Conservation (phyloP, 2,797 vertebrate species). For the Hippoglossus hippoglossus region DNA sequence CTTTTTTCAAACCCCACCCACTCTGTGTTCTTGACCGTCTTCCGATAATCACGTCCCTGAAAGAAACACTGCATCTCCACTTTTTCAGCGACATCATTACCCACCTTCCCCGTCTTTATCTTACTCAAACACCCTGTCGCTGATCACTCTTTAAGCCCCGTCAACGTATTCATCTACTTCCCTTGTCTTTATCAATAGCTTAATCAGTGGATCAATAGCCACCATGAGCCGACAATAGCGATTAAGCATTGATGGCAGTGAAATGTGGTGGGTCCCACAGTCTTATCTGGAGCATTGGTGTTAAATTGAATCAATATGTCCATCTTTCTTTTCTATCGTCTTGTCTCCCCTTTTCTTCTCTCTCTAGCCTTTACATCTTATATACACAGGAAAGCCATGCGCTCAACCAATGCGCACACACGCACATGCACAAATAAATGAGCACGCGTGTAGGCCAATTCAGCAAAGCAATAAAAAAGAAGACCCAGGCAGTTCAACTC, state of each 20-base stretch:
- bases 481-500: too few species aligned
- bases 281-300: background rate
- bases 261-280: background rate
- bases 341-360: too few species aligned
- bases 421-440: too few species aligned
- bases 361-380: too few species aligned
- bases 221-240: background rate
- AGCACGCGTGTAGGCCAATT: too few species aligned
- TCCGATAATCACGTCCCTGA: background rate
- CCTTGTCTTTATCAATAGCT: slow-evolving; percentile 34
- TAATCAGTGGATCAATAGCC: slow-evolving; percentile 46
- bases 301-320: background rate
- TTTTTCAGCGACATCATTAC: slow-evolving; percentile 8
- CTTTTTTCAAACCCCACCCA: background rate
- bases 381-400: too few species aligned
- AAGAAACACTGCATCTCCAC: background rate
- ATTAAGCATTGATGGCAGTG: background rate
- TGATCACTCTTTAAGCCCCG: slow-evolving; percentile 29
- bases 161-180: slow-evolving; percentile 1
- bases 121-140: slow-evolving; percentile 29
- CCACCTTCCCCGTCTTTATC: slow-evolving; percentile 23
- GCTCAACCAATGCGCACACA: too few species aligned
- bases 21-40: background rate
- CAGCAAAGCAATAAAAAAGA: too few species aligned
- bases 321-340: background rate